These are phyloP conservation scores for Laticauda colubrina DNA, from an alignment of 2,113 vertebrate species.

Conservation along the genomic window DNA sequence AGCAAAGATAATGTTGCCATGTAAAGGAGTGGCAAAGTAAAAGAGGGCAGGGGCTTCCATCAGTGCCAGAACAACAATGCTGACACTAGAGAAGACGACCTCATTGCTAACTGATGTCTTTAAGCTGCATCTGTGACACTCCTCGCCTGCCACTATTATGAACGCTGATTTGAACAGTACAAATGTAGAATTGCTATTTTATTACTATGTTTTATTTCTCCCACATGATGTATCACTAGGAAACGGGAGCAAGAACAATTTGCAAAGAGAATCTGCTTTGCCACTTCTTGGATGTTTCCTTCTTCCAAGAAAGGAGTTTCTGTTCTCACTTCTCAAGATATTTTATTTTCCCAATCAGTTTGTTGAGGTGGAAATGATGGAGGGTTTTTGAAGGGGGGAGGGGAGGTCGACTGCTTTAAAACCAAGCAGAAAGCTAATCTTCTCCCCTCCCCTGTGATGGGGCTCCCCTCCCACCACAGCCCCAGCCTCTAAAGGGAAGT, in stretches of 20 bases:
- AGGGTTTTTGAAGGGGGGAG: neutral
- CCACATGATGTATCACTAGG: neutral
- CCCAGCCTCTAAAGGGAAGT: too few relatives aligned
- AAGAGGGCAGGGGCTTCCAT: slow-evolving; percentile 38
- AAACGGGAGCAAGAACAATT: neutral
- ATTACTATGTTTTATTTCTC: neutral
- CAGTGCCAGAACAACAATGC: neutral
- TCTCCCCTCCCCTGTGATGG: neutral
- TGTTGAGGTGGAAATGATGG: neutral
- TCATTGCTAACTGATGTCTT: neutral
- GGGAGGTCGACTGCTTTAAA: neutral
- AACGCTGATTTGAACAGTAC: fast-evolving
- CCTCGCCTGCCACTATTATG: too few relatives aligned
- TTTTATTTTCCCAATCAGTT: neutral
- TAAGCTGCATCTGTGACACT: neutral
- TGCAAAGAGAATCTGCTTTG: neutral
- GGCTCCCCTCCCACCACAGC: too few relatives aligned
- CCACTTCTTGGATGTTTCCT: neutral
- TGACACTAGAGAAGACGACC: neutral
- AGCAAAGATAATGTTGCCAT: neutral
- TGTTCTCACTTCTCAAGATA: neutral
- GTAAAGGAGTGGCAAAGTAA: neutral
- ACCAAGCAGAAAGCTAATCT: neutral
- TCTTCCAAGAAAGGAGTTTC: neutral
- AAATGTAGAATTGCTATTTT: neutral